Evolutionary conservation across 2,888 invertebrate genomes (phyloP), one percentile per base, ranked within the genome.

Genomic region (Cerastis rubricosa): DNA sequence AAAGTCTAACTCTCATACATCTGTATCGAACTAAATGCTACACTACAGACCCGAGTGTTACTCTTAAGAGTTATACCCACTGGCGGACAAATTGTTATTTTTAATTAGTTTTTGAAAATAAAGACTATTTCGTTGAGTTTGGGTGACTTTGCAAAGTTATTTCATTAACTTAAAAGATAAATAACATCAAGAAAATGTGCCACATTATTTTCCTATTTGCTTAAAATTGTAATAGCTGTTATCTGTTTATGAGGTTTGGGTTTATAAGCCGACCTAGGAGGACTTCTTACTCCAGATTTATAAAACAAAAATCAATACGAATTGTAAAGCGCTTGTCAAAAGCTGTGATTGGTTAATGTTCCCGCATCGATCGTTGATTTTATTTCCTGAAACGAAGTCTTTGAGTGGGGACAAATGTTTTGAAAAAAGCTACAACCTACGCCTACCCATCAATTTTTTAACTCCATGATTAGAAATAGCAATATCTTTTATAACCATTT

Each of bases 21-120:
- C 43, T 45, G 68, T 61, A 71, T 12, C n/a, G 35, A 68, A 54
- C 71, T 83, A 71, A 81, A 74, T 83, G 79, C 25, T 68, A 19
- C 49, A 65, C 43, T 47, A 12, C 4, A 64, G 43, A 17, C 22
- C n/a, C 45, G 45, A 69, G 49, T 54, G 43, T 59, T 70, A 54
- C 14, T 78, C 57, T 63, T 57, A 79, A 71, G 71, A 17, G 17
- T 14, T 14, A 47, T 64, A n/a, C 35, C 19, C 69, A 83, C 54
- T 51, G 14, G 4, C 35, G 12, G 35, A 51, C 1, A 14, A 47
- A 43, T 17, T 22, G 35, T 29, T n/a, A 8, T 6, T 74, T 49
- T 17, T 29, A 12, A 47, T 51, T 51, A 7, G n/a, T 43, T 64
- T 43, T 64, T 43, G n/a, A 43, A 43, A 43, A 43, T 43, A 7